Percentiles rank a stretch among this genome's conserved stretches.
Conservation (phyloP, 2,113 vertebrate species). For the Sinocyclocheilus anophthalmus region DNA sequence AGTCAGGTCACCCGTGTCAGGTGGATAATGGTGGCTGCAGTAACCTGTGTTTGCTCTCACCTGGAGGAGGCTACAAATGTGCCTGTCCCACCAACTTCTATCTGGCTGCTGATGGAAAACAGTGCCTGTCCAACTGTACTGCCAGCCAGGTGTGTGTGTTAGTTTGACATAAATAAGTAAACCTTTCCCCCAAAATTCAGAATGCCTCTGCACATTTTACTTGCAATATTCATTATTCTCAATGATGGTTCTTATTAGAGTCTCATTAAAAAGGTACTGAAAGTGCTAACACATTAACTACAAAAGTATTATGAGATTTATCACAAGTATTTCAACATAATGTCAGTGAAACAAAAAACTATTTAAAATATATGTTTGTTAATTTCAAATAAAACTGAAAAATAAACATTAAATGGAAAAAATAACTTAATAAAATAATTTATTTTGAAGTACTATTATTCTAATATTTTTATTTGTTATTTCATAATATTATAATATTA, state of each 20-base stretch:
- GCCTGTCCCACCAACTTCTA: constrained; percentile 98
- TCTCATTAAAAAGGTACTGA: background rate
- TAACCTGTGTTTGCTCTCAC: constrained; percentile 93
- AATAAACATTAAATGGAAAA: background rate
- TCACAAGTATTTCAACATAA: background rate
- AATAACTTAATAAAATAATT: background rate
- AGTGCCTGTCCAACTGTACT: constrained; percentile 96
- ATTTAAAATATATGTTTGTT: background rate
- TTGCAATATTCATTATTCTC: background rate
- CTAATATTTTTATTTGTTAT: too few relatives aligned
- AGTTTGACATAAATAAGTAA: background rate
- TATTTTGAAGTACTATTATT: background rate
- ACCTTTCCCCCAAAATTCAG: background rate
- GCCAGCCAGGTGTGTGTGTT: constrained; percentile 88
- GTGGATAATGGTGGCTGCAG: constrained; percentile 90
- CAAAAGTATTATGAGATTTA: background rate
- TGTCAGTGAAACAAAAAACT: background rate
- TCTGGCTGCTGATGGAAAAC: constrained; percentile 86
- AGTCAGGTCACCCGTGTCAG: constrained; percentile 90
- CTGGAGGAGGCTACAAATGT: constrained; percentile 87
- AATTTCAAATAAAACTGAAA: background rate
- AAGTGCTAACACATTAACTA: too few relatives aligned
- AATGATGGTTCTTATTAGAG: background rate
- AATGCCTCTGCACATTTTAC: background rate
- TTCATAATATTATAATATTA: too few relatives aligned